Evolutionary conservation across 2,797 vertebrate genomes (phyloP).

Genomic region (Enteromius afrohamiltoni): DNA sequence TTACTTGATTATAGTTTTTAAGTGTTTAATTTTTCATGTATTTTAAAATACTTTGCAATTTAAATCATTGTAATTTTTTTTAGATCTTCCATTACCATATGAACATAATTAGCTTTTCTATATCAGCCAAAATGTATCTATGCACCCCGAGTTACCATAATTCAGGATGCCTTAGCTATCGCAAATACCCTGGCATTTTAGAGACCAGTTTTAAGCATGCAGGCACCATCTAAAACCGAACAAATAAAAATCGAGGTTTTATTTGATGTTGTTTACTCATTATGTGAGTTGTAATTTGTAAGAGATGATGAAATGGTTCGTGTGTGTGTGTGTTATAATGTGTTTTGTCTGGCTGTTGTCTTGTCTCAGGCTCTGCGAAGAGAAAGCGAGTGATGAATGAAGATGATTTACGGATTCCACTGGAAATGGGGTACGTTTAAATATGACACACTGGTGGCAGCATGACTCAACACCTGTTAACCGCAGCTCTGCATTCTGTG

Average conservation of each 20-base stretch:
- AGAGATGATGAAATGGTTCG: background rate
- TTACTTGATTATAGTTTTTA: background rate
- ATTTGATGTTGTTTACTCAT: constrained; percentile 29
- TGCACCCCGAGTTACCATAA: no score
- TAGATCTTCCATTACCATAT: background rate
- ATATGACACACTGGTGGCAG: constrained; percentile 30
- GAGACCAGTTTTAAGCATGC: background rate
- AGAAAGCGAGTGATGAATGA: constrained; percentile 92
- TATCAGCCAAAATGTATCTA: background rate
- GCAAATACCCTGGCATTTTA: background rate
- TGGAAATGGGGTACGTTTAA: constrained; percentile 91
- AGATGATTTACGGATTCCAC: constrained; percentile 89
- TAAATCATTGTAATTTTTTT: background rate
- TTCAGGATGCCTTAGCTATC: background rate
- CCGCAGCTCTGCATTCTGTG: constrained; percentile 27
- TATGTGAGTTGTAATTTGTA: constrained; percentile 22
- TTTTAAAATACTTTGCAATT: background rate
- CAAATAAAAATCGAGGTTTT: background rate
- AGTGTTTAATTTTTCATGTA: background rate
- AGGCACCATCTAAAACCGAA: constrained; percentile 1
- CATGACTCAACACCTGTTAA: constrained; percentile 46
- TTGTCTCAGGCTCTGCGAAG: constrained; percentile 86
- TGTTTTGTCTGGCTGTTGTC: constrained; percentile 17
- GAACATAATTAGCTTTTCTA: background rate
- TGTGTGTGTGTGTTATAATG: constrained; percentile 32